phyloP scores from a whole-genome alignment of 1,140 invertebrate species.

The Pinna nobilis region DNA sequence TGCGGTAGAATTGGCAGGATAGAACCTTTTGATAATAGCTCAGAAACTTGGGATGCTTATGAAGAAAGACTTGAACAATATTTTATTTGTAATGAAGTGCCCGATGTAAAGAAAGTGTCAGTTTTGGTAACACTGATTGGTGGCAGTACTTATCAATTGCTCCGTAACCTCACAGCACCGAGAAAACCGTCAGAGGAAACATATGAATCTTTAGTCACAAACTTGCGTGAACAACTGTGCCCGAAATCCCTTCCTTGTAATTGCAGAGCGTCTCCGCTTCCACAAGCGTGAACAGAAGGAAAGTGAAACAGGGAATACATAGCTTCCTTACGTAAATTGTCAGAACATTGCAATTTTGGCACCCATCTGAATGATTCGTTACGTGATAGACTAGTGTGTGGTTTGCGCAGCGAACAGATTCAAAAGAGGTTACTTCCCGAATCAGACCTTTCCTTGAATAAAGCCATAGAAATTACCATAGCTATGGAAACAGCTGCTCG shows the following conservation, averaged over 20 bases:
- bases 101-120: neutral
- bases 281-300: slow-evolving; percentile 29
- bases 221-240: neutral
- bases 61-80: slow-evolving; percentile 19
- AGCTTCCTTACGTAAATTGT: slow-evolving; percentile 37
- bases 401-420: slow-evolving; percentile 23
- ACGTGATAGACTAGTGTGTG: slow-evolving; percentile 37
- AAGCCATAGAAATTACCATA: slow-evolving; percentile 33
- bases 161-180: slow-evolving; percentile 12
- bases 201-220: no score
- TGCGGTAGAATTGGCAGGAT: neutral
- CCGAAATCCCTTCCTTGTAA: slow-evolving; percentile 20
- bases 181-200: no score
- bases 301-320: slow-evolving; percentile 29
- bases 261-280: slow-evolving; percentile 30
- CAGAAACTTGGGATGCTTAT: slow-evolving; percentile 13
- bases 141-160: neutral
- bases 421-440: slow-evolving; percentile 32
- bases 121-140: slow-evolving; percentile 2
- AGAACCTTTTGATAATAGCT: slow-evolving; percentile 6
- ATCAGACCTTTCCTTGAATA: slow-evolving; percentile 17
- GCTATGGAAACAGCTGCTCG: slow-evolving; percentile 39
- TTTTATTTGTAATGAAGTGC: slow-evolving; percentile 13
- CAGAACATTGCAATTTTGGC: slow-evolving; percentile 38
- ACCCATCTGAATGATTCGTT: slow-evolving; percentile 15